Evolutionary conservation across 2,113 vertebrate species (phyloP).

Genomic region (Alethe diademata): DNA sequence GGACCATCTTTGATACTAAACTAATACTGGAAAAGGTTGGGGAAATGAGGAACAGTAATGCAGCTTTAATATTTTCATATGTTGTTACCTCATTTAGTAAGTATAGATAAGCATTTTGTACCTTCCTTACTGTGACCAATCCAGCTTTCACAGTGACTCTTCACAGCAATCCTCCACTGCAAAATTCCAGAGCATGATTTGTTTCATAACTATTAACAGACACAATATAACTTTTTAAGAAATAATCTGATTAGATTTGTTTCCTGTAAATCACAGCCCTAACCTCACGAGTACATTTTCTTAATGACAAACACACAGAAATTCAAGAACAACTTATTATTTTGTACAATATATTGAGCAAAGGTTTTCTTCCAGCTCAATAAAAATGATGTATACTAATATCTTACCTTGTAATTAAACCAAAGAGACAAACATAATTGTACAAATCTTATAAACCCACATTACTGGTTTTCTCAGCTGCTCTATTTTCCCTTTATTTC

Average conservation of each 20-base stretch:
- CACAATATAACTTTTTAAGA: slow-evolving; percentile 6
- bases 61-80: background rate
- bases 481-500: background rate
- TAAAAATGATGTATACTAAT: background rate
- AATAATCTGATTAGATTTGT: slow-evolving; percentile 10
- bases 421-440: slow-evolving; percentile 1
- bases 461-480: background rate
- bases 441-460: background rate
- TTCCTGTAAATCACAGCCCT: background rate
- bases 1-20: background rate
- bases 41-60: background rate
- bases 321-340: background rate
- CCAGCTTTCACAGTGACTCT: background rate
- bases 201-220: slow-evolving; percentile 14
- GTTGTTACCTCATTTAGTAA: background rate
- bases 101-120: background rate
- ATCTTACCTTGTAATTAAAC: slow-evolving; percentile 29
- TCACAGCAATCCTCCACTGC: background rate
- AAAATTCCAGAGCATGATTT: background rate
- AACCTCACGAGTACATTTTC: background rate
- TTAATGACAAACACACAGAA: background rate
- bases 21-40: background rate
- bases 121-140: background rate
- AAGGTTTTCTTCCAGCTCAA: background rate
- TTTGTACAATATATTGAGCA: background rate